Base-by-base conservation (phyloP, 2,797 vertebrate species). In the Lepidocolaptes lacrymiger region DNA sequence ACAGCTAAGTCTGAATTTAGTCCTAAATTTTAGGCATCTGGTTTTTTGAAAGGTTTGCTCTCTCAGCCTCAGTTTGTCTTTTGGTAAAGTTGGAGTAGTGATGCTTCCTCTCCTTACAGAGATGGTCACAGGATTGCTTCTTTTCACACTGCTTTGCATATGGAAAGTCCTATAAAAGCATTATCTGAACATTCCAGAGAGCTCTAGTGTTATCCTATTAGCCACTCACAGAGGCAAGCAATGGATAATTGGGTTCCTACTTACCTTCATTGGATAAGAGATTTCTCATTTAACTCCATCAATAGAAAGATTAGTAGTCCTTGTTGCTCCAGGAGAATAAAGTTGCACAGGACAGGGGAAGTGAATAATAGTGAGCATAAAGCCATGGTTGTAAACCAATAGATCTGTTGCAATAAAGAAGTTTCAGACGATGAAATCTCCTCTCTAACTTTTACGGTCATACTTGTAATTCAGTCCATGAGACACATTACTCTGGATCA, bases 191-290 rank as follows among this genome's bases (percentile, higher is more conserved):
- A 69, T 88, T 95, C 85, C 73, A 81, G 76, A 79, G 58, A 63
- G 58, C 55, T 92, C 27, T 56, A 43, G 15, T 72, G 37, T 90
- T 95, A 81, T 78, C 89, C 71, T 93, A 10, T 94, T 88, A 71
- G 28, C 61, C 52, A 85, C 46, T 93, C 71, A 87, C 36, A 80
- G 48, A 73, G 15, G 51, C 64, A 92, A 54, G 73, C 39, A 64
- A 77, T 91, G 83, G 89, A 46, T 96, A 96, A 97, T 92, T 91
- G 77, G 36, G 55, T 91, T 93, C 54, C 58, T 79, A 71, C 82
- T 93, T 95, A 93, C 71, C 64, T 87, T 91, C 58, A 44, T 88
- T 95, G 94, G 63, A 79, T 78, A 89, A 92, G 80, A 94, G 76
- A 84, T 85, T 84, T 81, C 86, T 96, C 24, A 13, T 93, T 96